Evolutionary conservation across 2,797 vertebrate species (phyloP).

Genomic region (Siniperca obscura): DNA sequence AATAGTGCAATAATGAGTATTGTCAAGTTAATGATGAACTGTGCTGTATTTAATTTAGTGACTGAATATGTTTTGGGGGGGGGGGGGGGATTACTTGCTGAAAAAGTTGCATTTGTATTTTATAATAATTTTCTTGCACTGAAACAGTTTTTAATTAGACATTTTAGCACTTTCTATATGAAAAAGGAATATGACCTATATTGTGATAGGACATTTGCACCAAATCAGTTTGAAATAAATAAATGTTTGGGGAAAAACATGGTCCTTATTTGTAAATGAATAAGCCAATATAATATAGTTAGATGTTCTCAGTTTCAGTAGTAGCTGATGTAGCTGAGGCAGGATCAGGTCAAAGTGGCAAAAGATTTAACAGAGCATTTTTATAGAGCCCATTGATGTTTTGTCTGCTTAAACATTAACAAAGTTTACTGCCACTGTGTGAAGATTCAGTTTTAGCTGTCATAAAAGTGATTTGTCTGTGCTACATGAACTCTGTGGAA

Average conservation of each 20-base stretch:
- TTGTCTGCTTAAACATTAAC: slow-evolving; percentile 4
- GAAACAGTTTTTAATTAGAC: not conserved
- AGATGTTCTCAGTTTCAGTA: not conserved
- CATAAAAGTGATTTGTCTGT: not conserved
- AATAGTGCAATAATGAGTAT: too few relatives aligned
- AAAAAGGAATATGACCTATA: not conserved
- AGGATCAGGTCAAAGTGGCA: not conserved
- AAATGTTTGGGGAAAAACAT: too few relatives aligned
- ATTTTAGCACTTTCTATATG: not conserved
- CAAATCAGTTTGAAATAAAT: not conserved
- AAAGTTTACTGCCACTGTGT: not conserved
- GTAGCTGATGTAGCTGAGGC: not conserved
- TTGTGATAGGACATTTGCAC: not conserved
- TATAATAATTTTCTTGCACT: not conserved
- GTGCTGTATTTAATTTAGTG: not conserved
- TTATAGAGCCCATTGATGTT: not conserved
- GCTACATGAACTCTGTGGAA: not conserved
- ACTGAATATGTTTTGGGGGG: fast-evolving
- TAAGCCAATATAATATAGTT: not conserved
- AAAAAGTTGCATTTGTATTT: slow-evolving; percentile 3
- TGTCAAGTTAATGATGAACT: not conserved
- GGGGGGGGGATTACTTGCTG: not conserved
- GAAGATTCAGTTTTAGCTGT: not conserved
- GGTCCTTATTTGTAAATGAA: not conserved
- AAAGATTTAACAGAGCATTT: not conserved